Evolutionary conservation across 92 coral and sea anemone species (phyloP).

Genomic region (Bergia puertoricense): DNA sequence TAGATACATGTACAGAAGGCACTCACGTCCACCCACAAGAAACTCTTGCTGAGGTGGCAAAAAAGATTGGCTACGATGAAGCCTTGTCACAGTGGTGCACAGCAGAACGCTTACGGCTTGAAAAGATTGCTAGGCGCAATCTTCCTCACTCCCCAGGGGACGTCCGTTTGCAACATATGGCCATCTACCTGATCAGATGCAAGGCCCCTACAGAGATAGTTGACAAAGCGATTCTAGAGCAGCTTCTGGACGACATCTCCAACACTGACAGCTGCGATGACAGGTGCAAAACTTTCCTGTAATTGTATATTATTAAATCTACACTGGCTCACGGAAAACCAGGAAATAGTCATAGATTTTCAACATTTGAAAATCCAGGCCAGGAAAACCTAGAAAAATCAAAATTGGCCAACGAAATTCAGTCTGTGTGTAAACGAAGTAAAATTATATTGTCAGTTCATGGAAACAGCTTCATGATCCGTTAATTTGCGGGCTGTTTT

Average conservation of each 20-base stretch:
- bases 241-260: conserved; percentile 63
- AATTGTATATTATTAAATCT: no score
- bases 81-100: conserved; percentile 68
- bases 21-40: conserved; percentile 13
- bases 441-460: no score
- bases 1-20: conserved; percentile 52
- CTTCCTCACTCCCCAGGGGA: conserved; percentile 74
- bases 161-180: conserved; percentile 84
- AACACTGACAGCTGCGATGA: conserved; percentile 18
- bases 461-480: no score
- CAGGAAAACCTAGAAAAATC: no score
- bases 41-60: conserved; percentile 53
- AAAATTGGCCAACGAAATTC: no score
- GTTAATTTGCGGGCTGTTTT: no score
- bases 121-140: conserved; percentile 65
- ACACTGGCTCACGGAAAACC: no score
- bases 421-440: no score
- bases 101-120: conserved; percentile 54
- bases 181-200: conserved; percentile 77
- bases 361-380: no score
- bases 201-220: conserved; percentile 62
- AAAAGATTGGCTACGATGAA: conserved; percentile 58
- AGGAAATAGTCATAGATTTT: no score
- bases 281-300: not conserved
- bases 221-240: conserved; percentile 70